phyloP scores from a whole-genome alignment of 1,140 invertebrate species.

The Prorops nasuta region DNA sequence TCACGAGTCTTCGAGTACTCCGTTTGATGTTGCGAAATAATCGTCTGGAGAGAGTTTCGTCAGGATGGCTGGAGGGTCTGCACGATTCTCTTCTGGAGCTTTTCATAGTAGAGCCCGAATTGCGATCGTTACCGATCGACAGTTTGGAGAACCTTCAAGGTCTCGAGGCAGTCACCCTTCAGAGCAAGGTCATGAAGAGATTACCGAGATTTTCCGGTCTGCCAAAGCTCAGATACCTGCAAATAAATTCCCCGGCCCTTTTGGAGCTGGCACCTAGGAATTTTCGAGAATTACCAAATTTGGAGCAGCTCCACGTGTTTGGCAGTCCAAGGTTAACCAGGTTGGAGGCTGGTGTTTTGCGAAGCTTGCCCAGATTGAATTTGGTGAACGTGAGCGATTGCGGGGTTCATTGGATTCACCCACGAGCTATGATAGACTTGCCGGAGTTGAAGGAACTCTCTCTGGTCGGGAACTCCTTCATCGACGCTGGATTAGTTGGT shows the following conservation, averaged over 20 bases:
- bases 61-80: conserved; percentile 75
- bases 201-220: conserved; percentile 68
- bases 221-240: conserved; percentile 62
- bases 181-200: conserved; percentile 71
- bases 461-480: conserved; percentile 69
- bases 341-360: conserved; percentile 72
- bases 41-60: conserved; percentile 75
- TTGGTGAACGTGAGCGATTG: conserved; percentile 77
- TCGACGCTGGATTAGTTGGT: conserved; percentile 76
- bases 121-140: conserved; percentile 74
- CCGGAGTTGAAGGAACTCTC: conserved; percentile 71
- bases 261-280: conserved; percentile 68
- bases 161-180: conserved; percentile 78
- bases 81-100: conserved; percentile 77
- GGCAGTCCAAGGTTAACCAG: conserved; percentile 65
- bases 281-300: conserved; percentile 69
- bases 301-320: conserved; percentile 75
- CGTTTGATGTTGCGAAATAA: conserved; percentile 81
- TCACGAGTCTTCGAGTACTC: conserved; percentile 71
- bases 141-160: conserved; percentile 72
- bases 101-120: conserved; percentile 78
- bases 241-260: conserved; percentile 68
- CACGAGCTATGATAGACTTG: conserved; percentile 69
- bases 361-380: conserved; percentile 70
- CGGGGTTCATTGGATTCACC: conserved; percentile 76